Conservation (phyloP, 2,888 invertebrate species). For the Aricia artaxerxes region DNA sequence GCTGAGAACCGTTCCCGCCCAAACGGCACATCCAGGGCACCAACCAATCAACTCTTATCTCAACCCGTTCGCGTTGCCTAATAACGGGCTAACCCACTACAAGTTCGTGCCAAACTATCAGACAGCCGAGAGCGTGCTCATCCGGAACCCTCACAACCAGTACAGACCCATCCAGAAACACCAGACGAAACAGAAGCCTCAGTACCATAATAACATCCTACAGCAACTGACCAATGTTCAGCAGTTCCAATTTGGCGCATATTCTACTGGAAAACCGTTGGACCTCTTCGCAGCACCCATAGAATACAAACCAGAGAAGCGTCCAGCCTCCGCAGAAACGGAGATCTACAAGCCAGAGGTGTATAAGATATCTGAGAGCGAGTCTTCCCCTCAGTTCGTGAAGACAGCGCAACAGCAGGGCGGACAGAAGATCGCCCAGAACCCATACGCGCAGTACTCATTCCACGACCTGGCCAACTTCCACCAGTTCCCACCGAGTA, state of each 20-base stretch:
- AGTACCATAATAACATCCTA: slow-evolving; percentile 57
- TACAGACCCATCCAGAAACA: slow-evolving; percentile 66
- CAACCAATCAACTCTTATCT: slow-evolving; percentile 73
- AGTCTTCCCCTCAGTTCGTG: slow-evolving; percentile 63
- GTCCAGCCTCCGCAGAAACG: slow-evolving; percentile 47
- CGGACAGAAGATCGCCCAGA: slow-evolving; percentile 50
- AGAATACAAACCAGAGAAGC: slow-evolving; percentile 60
- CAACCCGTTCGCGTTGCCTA: slow-evolving; percentile 67
- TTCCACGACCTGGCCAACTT: slow-evolving; percentile 56
- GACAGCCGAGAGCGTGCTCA: slow-evolving; percentile 62
- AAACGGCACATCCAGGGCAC: slow-evolving; percentile 55
- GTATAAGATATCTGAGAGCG: slow-evolving; percentile 66
- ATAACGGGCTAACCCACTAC: slow-evolving; percentile 60
- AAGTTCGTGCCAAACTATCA: slow-evolving; percentile 67
- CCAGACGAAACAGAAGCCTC: slow-evolving; percentile 63
- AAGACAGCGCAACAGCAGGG: slow-evolving; percentile 71
- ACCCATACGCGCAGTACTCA: slow-evolving; percentile 61
- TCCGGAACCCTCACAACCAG: slow-evolving; percentile 68
- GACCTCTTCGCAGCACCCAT: slow-evolving; percentile 64
- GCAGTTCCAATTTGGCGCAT: slow-evolving; percentile 66
- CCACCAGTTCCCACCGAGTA: slow-evolving; percentile 60
- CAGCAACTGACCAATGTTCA: slow-evolving; percentile 68
- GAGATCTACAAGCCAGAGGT: slow-evolving; percentile 72
- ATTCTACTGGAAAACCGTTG: slow-evolving; percentile 59
- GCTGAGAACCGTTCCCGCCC: slow-evolving; percentile 56